A percentile compares a stretch with the other conserved stretches of the same genome.
Conservation (phyloP, 2,113 vertebrate genomes). For the Tetrax tetrax region DNA sequence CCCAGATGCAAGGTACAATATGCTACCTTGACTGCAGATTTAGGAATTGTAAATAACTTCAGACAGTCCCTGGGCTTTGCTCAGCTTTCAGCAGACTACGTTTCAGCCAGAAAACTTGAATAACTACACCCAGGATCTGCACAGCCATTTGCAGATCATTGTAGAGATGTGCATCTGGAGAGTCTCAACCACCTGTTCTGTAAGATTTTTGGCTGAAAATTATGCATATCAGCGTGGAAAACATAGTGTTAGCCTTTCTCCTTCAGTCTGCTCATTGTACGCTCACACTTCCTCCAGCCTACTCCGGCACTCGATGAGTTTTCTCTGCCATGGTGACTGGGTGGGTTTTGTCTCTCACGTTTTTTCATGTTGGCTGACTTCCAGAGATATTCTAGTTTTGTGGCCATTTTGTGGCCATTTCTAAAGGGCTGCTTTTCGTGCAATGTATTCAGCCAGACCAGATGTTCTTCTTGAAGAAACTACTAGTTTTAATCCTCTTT, state of each 20-base stretch:
- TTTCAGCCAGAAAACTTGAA: background rate
- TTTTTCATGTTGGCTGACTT: background rate
- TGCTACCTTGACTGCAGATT: background rate
- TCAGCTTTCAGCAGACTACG: background rate
- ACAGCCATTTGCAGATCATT: background rate
- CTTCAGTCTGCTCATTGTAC: background rate
- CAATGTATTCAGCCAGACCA: background rate
- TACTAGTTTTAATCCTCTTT: conserved; percentile 27
- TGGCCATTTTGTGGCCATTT: background rate
- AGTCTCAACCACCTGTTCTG: background rate
- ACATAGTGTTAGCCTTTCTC: background rate
- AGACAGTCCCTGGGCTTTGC: background rate
- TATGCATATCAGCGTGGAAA: background rate
- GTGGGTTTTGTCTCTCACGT: accelerated
- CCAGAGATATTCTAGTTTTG: background rate
- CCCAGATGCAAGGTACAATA: background rate
- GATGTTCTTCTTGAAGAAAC: conserved; percentile 37
- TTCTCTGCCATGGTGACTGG: background rate
- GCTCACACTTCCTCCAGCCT: background rate
- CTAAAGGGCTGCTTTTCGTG: background rate
- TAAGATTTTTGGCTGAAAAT: background rate
- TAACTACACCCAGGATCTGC: background rate
- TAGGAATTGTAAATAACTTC: background rate
- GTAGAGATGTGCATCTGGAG: background rate
- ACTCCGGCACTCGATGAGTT: background rate